Conservation (phyloP, 2,113 vertebrate species). For the Bufo bufo region DNA sequence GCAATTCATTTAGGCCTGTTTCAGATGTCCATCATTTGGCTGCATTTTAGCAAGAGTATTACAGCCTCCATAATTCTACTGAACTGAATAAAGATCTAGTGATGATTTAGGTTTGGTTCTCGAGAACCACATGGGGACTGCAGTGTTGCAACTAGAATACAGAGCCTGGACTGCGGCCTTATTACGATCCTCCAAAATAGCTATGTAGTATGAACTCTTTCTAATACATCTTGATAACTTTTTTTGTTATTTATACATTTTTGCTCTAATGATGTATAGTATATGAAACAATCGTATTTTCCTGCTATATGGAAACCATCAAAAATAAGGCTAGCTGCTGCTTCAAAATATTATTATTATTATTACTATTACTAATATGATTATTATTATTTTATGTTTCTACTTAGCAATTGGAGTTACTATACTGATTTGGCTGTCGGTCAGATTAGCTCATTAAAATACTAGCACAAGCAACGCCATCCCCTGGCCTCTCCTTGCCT, state of each 20-base stretch:
- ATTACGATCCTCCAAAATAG: not conserved
- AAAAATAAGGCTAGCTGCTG: not conserved
- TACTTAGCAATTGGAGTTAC: not conserved
- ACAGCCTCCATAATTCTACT: not conserved
- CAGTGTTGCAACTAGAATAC: not conserved
- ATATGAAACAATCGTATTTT: not conserved
- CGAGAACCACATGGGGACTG: not conserved
- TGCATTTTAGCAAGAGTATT: not conserved
- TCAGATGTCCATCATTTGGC: not conserved
- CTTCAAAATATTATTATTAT: not conserved
- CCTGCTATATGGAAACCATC: not conserved
- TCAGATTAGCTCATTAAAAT: not conserved
- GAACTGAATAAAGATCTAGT: not conserved
- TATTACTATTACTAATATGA: too few species aligned
- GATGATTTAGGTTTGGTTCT: not conserved
- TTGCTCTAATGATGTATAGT: not conserved
- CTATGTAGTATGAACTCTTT: not conserved
- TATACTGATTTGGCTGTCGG: not conserved
- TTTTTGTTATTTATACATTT: not conserved
- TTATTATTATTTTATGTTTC: not conserved
- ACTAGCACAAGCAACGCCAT: not conserved
- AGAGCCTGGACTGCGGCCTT: not conserved
- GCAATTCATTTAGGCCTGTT: not conserved
- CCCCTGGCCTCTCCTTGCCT: too few species aligned
- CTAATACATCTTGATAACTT: not conserved